Base-by-base conservation (phyloP, 2,888 invertebrate genomes). In the Tinea pellionella region DNA sequence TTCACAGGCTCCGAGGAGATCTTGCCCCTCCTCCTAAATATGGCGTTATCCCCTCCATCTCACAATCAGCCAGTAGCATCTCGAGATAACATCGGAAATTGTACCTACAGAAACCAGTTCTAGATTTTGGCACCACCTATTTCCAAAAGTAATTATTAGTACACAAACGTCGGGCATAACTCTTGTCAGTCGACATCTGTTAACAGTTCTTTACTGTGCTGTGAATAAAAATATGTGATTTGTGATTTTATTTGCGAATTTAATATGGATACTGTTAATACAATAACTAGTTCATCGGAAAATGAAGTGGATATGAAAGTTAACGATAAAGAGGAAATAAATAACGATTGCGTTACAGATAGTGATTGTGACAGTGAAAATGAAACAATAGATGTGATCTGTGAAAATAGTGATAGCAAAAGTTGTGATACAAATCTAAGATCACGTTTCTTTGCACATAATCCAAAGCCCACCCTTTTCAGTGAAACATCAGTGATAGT, bases 131-230 rank as follows among this genome's bases (percentile, higher is more conserved):
- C 68, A 76, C 79, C 85, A 83, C 87, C 87, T 87, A 83, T 87
- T 87, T 85, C 82, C 77, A 72, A 72, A 83, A 80, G 71, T 80
- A 87, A 87, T 87, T 86, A 87, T 80, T 80, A 75, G 43, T 29
- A 37, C 32, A 55, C 2, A 16, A 47, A 2, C 15, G 47, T 47
- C n/a, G 47, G 47, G 15, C 47, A 47, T 47, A 47, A 47, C 15
- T 47, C 47, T 47, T 47, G 15, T 47, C 47, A 47, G 47, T 47
- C 47, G 47, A 16, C 13, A 15, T 15, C 16, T 47, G 8, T n/a
- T 47, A 47, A 47, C 47, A 47, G 47, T 15, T 47, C 15, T 47
- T 47, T 47, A 16, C 3, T n/a, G 16, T 47, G n/a, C 13, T 15
- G 15, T 15, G 16, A 2, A 9, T 55, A 55, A 19, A 7, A 19